Conservation (phyloP, 2,113 vertebrate species). For the Nematolebias whitei region DNA sequence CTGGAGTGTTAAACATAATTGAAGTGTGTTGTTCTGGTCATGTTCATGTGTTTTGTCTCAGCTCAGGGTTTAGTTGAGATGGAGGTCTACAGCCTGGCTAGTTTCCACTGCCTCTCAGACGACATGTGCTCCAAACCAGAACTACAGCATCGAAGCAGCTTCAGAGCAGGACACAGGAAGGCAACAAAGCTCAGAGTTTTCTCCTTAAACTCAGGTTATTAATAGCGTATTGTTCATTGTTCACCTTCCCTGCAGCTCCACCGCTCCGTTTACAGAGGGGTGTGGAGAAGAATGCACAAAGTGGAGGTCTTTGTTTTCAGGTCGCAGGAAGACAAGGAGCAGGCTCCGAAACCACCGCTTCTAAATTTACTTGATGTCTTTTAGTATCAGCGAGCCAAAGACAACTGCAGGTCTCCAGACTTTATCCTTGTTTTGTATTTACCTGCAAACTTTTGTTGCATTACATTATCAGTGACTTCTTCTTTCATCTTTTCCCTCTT, state of each 20-base stretch:
- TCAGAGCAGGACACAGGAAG: slow-evolving; percentile 48
- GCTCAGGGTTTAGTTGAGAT: background rate
- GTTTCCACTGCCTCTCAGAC: background rate
- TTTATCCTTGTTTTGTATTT: background rate
- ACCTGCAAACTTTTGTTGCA: too few species aligned
- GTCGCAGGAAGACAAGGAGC: slow-evolving; percentile 55
- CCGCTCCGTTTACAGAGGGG: slow-evolving; percentile 32
- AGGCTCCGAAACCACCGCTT: background rate
- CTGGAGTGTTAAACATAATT: too few species aligned
- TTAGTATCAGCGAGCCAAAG: slow-evolving; percentile 13
- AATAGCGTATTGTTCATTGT: slow-evolving; percentile 83
- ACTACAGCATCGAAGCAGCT: slow-evolving; percentile 16
- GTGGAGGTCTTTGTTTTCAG: slow-evolving; percentile 33
- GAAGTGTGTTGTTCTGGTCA: background rate
- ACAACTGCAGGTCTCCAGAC: slow-evolving; percentile 22
- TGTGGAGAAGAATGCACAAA: slow-evolving; percentile 49
- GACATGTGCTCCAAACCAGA: slow-evolving; percentile 3
- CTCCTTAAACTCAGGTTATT: slow-evolving; percentile 67
- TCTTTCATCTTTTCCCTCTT: too few species aligned
- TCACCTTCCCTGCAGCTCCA: slow-evolving; percentile 39
- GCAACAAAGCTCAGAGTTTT: slow-evolving; percentile 28
- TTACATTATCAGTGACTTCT: too few species aligned
- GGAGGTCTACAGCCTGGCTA: background rate
- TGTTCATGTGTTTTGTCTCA: background rate
- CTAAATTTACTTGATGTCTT: slow-evolving; percentile 53